Evolutionary conservation across 2,113 vertebrate genomes (phyloP), one percentile per base, ranked within the genome.

Genomic region (Muntiacus reevesi): DNA sequence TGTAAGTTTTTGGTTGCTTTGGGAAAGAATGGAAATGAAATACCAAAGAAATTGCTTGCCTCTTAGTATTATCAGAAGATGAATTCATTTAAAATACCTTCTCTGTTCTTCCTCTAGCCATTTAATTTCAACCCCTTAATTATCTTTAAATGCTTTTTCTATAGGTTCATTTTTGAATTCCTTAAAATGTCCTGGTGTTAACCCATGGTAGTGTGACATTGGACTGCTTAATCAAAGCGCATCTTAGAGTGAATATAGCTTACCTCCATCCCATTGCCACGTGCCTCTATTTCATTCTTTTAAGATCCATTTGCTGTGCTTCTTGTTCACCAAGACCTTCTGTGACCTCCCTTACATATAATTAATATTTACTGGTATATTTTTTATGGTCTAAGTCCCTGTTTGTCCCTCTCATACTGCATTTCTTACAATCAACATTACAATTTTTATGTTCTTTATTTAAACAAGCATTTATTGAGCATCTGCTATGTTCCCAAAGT

Each of bases 1-100:
- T 97, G 93, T 95, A 97, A 27, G n/a, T 96, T 94, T 95, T 95
- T 95, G 87, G 55, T 98, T 88, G 52, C 94, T 96, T 97, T 97
- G 76, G 89, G 76, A 33, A 96, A 97, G 96, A 96, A 96, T 2
- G 28, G 14, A 97, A 96, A 95, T 86, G 78, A 94, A 97, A 30
- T 40, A 45, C 19, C 54, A 45, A 92, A 92, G 17, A 86, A 50
- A 52, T 54, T 59, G 36, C 4, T 15, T 47, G 21, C 9, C 12
- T 96, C 19, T 10, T 12, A 27, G 36, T 83, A 88, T 87, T 81
- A 83, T 64, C 6, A 90, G 64, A 84, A 91, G 96, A 78, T 27
- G 64, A 21, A 59, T 60, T 96, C 15, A 36, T 95, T 89, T 93
- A 76, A 82, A 85, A 86, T 82, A 87, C 5, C 17, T 14, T 17